Base-by-base conservation (phyloP, 2,888 invertebrate genomes). In the Ichneumoninae sp. region DNA sequence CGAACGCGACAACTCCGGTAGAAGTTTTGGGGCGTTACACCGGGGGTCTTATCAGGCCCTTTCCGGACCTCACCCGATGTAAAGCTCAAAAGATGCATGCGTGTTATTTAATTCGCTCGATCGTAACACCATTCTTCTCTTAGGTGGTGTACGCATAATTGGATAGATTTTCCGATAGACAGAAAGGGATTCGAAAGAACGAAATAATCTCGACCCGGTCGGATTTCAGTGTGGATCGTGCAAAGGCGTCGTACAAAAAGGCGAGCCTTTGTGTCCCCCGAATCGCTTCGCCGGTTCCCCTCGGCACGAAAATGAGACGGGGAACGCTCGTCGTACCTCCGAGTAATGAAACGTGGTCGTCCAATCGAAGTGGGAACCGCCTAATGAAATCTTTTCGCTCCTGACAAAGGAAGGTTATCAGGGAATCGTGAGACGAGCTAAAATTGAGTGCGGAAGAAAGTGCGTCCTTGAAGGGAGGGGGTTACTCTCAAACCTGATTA, bases 321-420 rank as follows among this genome's bases (percentile, higher is more conserved):
- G 65, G 71, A 57, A 71, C 7, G 19, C 52, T 2, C 52, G 19
- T 54, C 52, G 44, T 47, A 47, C 33, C 62, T 22, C 52, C 66
- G 36, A 26, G 69, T 79, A 83, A 79, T 79, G 71, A 77, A 83
- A 79, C 77, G 30, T 19, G 70, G 40, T 47, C 33, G 60, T 78
- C 47, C 60, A 69, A 74, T 79, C 30, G 52, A 68, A 50, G 57
- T 47, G 74, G 50, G n/a, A 52, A 33, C 44, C 69, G 70, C 44
- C 69, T 81, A 76, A 81, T 81, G 69, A 81, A 76, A 69, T 81
- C 72, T 57, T 47, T 70, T 70, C 16, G 50, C 57, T 33, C 60
- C 47, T 65, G 62, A 74, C 60, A 74, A 62, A 74, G 30, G n/a
- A 62, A 62, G 33, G 50, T 30, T 30, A 62, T n/a, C 47, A 65